Percentiles rank a stretch among this genome's conserved stretches.
Evolutionary conservation across 2,113 vertebrate species (phyloP).

Genomic region (Eupsittula cactorum): DNA sequence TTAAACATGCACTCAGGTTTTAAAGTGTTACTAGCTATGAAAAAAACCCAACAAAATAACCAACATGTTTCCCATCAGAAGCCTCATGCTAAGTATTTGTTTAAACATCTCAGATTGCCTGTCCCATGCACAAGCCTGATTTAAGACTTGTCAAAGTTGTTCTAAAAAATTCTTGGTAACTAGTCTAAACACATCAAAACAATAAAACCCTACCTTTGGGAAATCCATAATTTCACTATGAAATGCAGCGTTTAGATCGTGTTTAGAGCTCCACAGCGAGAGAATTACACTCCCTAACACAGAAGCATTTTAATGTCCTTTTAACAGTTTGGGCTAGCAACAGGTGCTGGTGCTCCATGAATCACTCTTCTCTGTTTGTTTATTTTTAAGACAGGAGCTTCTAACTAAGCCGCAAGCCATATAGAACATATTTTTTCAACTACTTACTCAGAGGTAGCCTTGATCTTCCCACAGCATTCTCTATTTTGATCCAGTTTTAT

Average conservation of each 20-base stretch:
- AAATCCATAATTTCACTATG: background rate
- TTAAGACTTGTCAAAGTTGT: background rate
- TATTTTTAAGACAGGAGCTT: background rate
- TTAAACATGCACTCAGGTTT: background rate
- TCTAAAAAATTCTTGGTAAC: background rate
- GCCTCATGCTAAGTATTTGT: background rate
- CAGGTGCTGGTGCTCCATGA: background rate
- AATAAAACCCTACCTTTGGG: background rate
- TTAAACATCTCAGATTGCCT: background rate
- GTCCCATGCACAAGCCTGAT: background rate
- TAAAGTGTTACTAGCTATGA: background rate
- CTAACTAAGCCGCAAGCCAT: background rate
- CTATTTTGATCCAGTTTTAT: background rate
- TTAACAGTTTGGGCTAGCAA: background rate
- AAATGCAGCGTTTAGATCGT: background rate
- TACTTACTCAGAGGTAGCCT: background rate
- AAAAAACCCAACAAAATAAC: background rate
- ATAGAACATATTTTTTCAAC: background rate
- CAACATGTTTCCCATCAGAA: background rate
- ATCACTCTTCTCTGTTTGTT: background rate
- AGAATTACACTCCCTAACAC: background rate
- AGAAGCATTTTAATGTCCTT: background rate
- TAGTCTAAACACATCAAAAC: background rate
- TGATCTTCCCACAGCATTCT: background rate
- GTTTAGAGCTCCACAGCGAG: background rate